phyloP scores from a whole-genome alignment of 2,113 vertebrate genomes.

The Ursus arctos region DNA sequence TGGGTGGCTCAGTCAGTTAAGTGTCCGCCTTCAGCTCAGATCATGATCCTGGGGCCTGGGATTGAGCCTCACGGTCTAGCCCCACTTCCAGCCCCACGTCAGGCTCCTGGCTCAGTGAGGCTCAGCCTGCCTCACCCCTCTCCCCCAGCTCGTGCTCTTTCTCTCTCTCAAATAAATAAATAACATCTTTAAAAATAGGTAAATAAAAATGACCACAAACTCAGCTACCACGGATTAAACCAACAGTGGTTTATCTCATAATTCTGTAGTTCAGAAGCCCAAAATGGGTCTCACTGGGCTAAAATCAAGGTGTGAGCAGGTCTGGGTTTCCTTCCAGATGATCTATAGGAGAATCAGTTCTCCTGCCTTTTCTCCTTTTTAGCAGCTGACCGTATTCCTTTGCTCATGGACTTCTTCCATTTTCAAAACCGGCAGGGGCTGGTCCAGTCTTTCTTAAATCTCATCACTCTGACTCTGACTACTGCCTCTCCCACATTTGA shows the following conservation, averaged over 20 bases:
- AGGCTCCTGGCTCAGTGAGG: neutral
- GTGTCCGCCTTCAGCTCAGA: neutral
- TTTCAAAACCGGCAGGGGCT: neutral
- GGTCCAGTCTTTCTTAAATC: neutral
- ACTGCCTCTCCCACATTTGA: neutral
- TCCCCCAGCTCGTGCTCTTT: neutral
- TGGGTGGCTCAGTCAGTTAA: neutral
- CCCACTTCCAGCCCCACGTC: neutral
- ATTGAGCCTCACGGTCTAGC: neutral
- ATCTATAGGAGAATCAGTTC: neutral
- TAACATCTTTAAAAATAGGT: neutral
- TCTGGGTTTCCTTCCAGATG: neutral
- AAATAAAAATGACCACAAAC: neutral
- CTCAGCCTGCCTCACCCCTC: neutral
- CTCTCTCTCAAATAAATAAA: neutral
- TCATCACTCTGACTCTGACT: neutral
- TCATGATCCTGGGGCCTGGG: neutral
- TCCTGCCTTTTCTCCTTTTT: neutral
- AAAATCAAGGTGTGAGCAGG: neutral
- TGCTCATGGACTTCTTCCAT: neutral
- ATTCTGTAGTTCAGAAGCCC: neutral
- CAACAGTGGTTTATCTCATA: neutral
- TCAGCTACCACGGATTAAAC: neutral
- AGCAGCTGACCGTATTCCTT: neutral
- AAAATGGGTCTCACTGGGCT: neutral